Conservation (phyloP, 2,113 vertebrate species). For the Sapajus apella region DNA sequence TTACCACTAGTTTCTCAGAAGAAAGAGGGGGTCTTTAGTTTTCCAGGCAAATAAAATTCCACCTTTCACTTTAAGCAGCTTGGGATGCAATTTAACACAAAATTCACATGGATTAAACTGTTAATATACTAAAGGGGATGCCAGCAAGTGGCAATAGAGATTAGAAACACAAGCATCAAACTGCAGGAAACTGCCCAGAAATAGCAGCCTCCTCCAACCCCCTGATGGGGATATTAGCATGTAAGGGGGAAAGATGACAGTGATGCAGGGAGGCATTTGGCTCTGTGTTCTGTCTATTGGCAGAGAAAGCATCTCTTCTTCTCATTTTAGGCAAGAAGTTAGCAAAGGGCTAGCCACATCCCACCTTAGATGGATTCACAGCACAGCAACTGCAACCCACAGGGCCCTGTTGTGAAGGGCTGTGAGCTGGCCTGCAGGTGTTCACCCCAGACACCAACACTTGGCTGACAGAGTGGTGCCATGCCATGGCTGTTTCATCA, state of each 20-base stretch:
- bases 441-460: background rate
- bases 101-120: background rate
- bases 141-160: background rate
- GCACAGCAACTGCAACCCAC: background rate
- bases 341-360: background rate
- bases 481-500: background rate
- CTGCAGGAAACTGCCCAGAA: slow-evolving; percentile 46
- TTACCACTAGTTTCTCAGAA: background rate
- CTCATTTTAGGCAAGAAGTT: background rate
- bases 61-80: slow-evolving; percentile 35
- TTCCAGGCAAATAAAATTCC: background rate
- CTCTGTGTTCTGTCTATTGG: background rate
- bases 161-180: slow-evolving; percentile 42
- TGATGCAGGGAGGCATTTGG: background rate
- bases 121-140: background rate
- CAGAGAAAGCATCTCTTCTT: background rate
- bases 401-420: background rate
- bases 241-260: background rate
- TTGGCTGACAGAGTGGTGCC: rapidly evolving
- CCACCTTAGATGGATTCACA: background rate
- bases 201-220: slow-evolving; percentile 40
- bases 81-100: background rate
- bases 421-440: background rate
- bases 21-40: background rate
- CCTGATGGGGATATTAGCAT: background rate